Base-by-base conservation (phyloP, 2,888 invertebrate genomes). In the Cryptocephalus primarius region DNA sequence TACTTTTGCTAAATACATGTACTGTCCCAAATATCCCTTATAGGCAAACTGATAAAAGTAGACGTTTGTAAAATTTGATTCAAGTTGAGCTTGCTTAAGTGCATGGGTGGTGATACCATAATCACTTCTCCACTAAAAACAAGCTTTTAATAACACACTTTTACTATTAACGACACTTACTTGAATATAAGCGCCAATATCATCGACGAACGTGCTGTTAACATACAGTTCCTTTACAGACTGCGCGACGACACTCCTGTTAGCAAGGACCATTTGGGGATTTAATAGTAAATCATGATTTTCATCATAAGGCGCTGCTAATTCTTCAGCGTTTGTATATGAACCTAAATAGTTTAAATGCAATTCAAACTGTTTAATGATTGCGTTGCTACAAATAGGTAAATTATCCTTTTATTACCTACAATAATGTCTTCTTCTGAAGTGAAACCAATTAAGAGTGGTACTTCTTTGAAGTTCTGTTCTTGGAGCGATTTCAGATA, bases 401-500 rank as follows among this genome's bases (percentile, higher is more conserved):
- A n/a, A n/a, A n/a, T 22, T 22, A 22, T 2, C 3, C 3, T 22
- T 22, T 22, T 6, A 22, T 22, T 22, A 40, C 45, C 45, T 13
- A 36, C 40, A 41, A n/a, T 39, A 9, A 53, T 41, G 39, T 45
- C 47, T 39, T 53, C 52, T 45, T 50, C 52, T 4, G 52, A 53
- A 13, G 40, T 53, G 13, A 48, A 50, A 13, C 52, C 52, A 13
- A 47, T 42, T 14, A 53, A 11, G 22, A 49, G 41, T 12, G 52
- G 52, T 8, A 53, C 43, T 43, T 47, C 46, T 13, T 47, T 49
- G 13, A 46, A 41, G 11, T 46, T 46, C 22, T 42, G 40, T 11
- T 43, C 36, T 13, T 43, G 39, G 39, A 46, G 36, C 9, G 48
- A 39, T 22, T 48, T 40, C 44, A 42, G 43, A 32, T 39, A 41